Percentiles rank a stretch among this genome's conserved stretches.
phyloP scores from a whole-genome alignment of 92 coral and sea anemone genomes.

The Epizoanthus rinbou region DNA sequence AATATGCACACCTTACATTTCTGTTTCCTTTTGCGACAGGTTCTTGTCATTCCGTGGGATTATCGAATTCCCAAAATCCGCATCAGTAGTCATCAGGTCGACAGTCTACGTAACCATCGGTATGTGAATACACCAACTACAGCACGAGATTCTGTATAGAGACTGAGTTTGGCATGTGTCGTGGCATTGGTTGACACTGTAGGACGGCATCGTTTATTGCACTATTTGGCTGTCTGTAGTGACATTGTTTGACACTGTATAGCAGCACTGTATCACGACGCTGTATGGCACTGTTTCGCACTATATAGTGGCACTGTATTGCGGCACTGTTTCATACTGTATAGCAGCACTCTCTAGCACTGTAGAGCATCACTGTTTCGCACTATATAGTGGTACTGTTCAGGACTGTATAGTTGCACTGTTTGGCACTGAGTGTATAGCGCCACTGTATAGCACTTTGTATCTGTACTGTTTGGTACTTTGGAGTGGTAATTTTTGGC shows the following conservation, averaged over 20 bases:
- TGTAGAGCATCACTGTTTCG: too few relatives aligned
- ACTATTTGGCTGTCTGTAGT: not conserved
- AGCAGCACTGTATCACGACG: not conserved
- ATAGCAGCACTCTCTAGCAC: too few relatives aligned
- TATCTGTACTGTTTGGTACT: too few relatives aligned
- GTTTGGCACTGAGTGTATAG: too few relatives aligned
- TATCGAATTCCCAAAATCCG: constrained; percentile 88
- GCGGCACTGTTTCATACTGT: too few relatives aligned
- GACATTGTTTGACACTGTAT: not conserved
- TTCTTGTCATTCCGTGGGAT: constrained; percentile 85
- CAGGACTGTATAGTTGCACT: too few relatives aligned
- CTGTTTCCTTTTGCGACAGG: constrained; percentile 43
- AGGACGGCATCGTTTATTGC: not conserved
- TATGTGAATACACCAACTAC: not conserved
- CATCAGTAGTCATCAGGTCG: constrained; percentile 71
- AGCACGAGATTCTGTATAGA: not conserved
- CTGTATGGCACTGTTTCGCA: not conserved
- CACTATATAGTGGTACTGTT: not conserved
- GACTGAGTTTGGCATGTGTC: too few relatives aligned
- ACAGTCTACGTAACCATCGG: constrained; percentile 78
- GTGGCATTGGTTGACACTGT: not conserved
- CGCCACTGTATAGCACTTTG: too few relatives aligned
- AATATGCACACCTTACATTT: not conserved
- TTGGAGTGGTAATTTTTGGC: too few relatives aligned
- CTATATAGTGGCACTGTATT: not conserved